These are phyloP conservation scores for Thalassarche chlororhynchos DNA, from an alignment of 2,113 vertebrate species.

Conservation along the genomic window DNA sequence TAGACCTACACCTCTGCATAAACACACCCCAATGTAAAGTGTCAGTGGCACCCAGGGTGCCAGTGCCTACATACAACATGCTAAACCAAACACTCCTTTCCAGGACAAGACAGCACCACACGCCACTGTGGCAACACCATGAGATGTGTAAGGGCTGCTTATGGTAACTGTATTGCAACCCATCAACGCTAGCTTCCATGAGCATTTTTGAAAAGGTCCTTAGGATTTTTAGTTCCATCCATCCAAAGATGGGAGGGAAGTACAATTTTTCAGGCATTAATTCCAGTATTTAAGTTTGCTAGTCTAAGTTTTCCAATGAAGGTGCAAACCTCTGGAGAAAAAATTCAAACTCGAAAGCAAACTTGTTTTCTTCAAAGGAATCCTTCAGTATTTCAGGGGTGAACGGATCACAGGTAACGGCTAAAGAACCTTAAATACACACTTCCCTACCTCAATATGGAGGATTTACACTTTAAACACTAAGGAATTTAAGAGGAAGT, in stretches of 20 bases:
- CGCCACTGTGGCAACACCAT: background rate
- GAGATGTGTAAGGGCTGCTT: background rate
- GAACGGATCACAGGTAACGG: background rate
- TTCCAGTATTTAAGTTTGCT: background rate
- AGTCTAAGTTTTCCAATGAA: background rate
- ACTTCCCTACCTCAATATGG: background rate
- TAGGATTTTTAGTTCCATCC: background rate
- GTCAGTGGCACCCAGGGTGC: no score
- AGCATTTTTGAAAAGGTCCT: background rate
- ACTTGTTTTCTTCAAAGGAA: background rate
- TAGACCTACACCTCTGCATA: background rate
- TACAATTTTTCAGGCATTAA: background rate
- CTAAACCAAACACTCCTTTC: background rate
- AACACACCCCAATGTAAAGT: background rate
- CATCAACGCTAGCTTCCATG: background rate
- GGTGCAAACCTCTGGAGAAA: background rate
- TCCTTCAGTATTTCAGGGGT: background rate
- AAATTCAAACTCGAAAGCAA: background rate
- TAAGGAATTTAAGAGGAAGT: background rate
- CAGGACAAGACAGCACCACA: background rate
- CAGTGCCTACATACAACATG: background rate
- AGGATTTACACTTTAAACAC: background rate
- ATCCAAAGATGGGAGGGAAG: background rate
- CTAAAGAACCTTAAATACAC: background rate
- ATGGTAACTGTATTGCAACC: background rate